Percentiles rank a stretch among this genome's conserved stretches.
These are phyloP conservation scores for Mugil cephalus DNA, from an alignment of 2,113 vertebrate species.

Conservation along the genomic window DNA sequence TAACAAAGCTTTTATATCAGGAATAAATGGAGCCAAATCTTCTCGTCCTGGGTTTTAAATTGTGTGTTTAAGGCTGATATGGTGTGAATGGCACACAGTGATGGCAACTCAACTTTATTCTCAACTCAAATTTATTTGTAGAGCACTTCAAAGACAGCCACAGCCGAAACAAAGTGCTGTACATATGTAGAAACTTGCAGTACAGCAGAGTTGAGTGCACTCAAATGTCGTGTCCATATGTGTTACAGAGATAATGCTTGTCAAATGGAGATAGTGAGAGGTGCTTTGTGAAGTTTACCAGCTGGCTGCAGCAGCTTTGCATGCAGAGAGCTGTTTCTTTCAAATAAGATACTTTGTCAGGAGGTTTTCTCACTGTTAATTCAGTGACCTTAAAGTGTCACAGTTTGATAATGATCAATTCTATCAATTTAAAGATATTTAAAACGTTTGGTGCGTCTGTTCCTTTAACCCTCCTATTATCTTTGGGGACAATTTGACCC, in stretches of 20 bases:
- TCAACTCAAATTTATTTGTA: too few relatives aligned
- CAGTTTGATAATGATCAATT: too few relatives aligned
- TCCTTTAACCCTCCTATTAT: too few relatives aligned
- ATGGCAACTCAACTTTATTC: too few relatives aligned
- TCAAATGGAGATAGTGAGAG: conserved; percentile 19
- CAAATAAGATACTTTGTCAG: conserved; percentile 3
- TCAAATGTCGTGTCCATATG: conserved; percentile 20
- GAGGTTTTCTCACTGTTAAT: too few relatives aligned
- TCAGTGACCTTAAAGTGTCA: too few relatives aligned
- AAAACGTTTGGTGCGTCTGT: too few relatives aligned
- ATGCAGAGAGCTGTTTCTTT: not conserved
- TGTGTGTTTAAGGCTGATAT: conserved; percentile 6
- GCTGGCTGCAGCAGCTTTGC: conserved; percentile 37
- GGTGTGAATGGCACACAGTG: conserved; percentile 16
- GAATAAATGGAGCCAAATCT: not conserved
- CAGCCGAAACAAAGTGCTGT: too few relatives aligned
- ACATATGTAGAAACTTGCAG: too few relatives aligned
- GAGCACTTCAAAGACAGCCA: too few relatives aligned
- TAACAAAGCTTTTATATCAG: conserved; percentile 13
- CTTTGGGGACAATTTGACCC: too few relatives aligned
- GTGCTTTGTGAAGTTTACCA: conserved; percentile 18
- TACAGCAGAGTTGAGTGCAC: conserved; percentile 32
- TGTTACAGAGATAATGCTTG: conserved; percentile 22
- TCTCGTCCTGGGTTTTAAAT: conserved; percentile 7
- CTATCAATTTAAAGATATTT: too few relatives aligned